Percentiles rank a stretch among this genome's conserved stretches.
Evolutionary conservation across 2,113 vertebrate genomes (phyloP).

Genomic region (Lanius ludovicianus): DNA sequence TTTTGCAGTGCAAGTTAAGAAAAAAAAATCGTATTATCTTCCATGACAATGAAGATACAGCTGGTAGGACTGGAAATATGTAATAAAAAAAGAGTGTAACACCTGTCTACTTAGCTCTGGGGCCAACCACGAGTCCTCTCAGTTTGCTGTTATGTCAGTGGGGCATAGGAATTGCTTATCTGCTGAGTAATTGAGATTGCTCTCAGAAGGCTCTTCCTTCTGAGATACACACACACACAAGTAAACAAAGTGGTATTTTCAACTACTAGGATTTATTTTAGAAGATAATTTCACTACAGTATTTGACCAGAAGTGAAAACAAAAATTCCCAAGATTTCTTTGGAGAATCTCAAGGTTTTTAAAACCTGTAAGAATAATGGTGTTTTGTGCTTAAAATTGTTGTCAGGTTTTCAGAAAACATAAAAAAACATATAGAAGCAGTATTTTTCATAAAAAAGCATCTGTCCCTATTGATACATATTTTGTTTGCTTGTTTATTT

Average conservation of each 20-base stretch:
- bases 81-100: background rate
- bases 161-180: background rate
- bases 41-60: background rate
- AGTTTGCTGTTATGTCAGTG: background rate
- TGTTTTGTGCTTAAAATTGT: background rate
- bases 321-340: background rate
- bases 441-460: background rate
- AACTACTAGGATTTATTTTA: background rate
- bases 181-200: background rate
- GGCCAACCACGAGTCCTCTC: conserved; percentile 8
- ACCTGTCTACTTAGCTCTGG: background rate
- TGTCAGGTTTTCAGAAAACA: background rate
- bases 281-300: background rate
- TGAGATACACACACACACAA: background rate
- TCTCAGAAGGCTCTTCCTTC: background rate
- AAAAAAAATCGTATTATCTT: background rate
- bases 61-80: background rate
- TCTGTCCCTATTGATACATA: background rate
- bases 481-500: background rate
- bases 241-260: background rate
- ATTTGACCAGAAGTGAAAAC: background rate
- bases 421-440: background rate
- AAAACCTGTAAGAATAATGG: background rate
- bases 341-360: background rate
- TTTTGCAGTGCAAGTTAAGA: background rate